Evolutionary conservation across 2,797 vertebrate species (phyloP), one percentile per base, ranked within the genome.

Genomic region (Cyclopterus lumpus): DNA sequence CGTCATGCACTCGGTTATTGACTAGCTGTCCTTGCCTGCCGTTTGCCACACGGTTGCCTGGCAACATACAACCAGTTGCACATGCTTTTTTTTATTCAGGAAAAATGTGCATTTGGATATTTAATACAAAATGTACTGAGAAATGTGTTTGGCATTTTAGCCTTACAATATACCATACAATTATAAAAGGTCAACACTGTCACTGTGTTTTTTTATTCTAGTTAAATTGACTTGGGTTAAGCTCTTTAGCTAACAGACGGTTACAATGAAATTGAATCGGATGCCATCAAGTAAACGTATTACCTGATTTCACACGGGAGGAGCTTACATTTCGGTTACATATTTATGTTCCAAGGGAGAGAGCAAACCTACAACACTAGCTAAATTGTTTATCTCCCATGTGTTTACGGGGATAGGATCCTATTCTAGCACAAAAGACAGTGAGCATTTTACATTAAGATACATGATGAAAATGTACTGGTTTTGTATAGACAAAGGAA

Each of bases 21-120:
- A 92, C 87, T 91, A 81, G 61, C 59, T 26, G 49, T 5, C 71
- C 80, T 80, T 40, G 1, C 2, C 3, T 28, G 0, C 6, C 3
- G 8, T 15, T 28, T 7, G 1, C 15, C 16, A 10, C 6, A 16
- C 22, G 2, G 86, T 88, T 87, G 80, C 79, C 30, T 24, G 58
- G 85, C 73, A 88, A 89, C 84, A 24, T 11, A 58, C 1, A 67
- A 72, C 48, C n/a, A 0, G 2, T 6, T 9, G 38, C 12, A 40
- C 12, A 40, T 40, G 38, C 5, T 40, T 36, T 51, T 9, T 51
- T 53, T 15, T 7, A 28, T 26, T 54, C 12, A 8, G 22, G 24
- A 28, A 4, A 49, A 14, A 26, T 15, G 12, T 6, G 8, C 12
- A 15, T 58, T 20, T 51, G 10, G 12, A 65, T 32, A 24, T 78